Base-by-base conservation (phyloP, 2,113 vertebrate species). In the Tupaia tana region DNA sequence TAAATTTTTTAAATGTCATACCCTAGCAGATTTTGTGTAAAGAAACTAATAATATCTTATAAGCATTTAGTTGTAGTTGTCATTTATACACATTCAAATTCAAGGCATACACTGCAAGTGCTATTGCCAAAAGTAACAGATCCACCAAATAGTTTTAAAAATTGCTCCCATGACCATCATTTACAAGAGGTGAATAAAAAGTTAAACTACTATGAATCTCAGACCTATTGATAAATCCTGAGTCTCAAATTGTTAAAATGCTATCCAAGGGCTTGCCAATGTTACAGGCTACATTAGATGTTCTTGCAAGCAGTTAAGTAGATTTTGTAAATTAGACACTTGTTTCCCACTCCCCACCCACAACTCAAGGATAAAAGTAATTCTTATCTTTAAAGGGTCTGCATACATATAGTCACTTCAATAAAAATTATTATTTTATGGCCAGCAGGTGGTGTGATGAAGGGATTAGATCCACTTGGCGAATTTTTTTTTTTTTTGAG, bases 351-450 rank as follows among this genome's bases (percentile, higher is more conserved):
- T 43, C 7, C 3, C 43, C 54, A 59, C 34, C 12, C 52, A 4
- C 25, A 43, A 43, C 43, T 43, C 86, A 29, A 89, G 54, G 27
- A 95, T 77, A 92, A 92, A 1, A 91, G 59, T 13, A 96, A 0
- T 2, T 56, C 12, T 66, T 89, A 19, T 89, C 20, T 58, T 58
- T 89, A 91, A 92, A 69, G 43, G 43, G 86, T 89, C 31, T 94
- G 73, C 52, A 77, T 9, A 58, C 4, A 80, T 12, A 73, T 12
- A 93, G 24, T 25, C 91, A 24, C 24, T 93, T 59, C 3, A 92
- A 29, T 96, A 96, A 69, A 69, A 94, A 96, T 71, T 78, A 59
- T 94, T 93, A 86, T 96, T 97, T 96, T 92, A 43, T 3, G 43
- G 43, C 43, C 43, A 43, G 43, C 43, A 43, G 43, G 43, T 43